Evolutionary conservation across 1,140 invertebrate species (phyloP), one percentile per base, ranked within the genome.

Genomic region (Choristoneura fumiferana): DNA sequence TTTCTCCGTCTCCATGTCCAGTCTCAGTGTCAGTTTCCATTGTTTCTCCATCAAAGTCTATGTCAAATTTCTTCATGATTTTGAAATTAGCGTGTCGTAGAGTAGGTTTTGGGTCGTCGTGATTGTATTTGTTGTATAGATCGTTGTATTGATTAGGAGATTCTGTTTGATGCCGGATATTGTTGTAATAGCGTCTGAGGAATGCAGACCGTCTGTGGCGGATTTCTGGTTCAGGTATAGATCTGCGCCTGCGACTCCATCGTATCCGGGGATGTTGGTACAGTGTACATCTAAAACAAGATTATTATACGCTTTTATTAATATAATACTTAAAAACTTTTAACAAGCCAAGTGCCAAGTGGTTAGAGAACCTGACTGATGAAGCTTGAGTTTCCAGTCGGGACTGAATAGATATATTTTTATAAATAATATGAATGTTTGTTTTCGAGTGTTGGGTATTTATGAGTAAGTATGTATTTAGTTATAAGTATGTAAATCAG

Each of bases 261-360:
- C 95, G 87, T 36, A 96, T 91, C 9, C 95, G 90, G 0, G 95
- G 95, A 88, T 97, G 96, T 79, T 96, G 94, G n/a, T 94, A 95
- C 0, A 94, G 91, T 0, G 95, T 89, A 71, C 96, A 94, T 63
- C 94, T 93, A 66, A 22, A 87, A 71, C 18, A 49, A 39, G 12
- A 29, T 3, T 29, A 29, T 6, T 29, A 29, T 29, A 3, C 2
- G 22, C 22, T 29, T 29, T 6, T 29, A 6, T 6, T 29, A 2
- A 3, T 3, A 3, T 29, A 29, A 29, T 29, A 29, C 22, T 29
- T 3, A 29, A 29, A 29, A 29, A 29, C 22, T 29, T 3, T 3
- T 29, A 29, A 29, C 6, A n/a, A n/a, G n/a, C n/a, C n/a, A n/a
- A n/a, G n/a, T n/a, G n/a, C n/a, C n/a, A n/a, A n/a, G n/a, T n/a